These are phyloP conservation scores for Argyresthia albistria DNA, from an alignment of 2,888 invertebrate species.

Conservation along the genomic window DNA sequence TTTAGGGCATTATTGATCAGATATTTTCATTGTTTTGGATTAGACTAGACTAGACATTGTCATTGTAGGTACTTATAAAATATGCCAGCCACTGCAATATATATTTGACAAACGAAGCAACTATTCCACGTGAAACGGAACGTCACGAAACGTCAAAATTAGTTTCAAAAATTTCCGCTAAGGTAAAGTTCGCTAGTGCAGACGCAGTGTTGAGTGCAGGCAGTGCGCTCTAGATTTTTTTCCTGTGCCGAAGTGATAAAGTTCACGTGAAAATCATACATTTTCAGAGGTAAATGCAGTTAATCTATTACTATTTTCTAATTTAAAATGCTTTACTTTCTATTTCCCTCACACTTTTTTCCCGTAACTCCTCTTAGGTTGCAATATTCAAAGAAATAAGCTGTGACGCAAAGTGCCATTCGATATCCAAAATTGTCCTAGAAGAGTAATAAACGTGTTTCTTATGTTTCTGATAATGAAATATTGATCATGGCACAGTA, in stretches of 20 bases:
- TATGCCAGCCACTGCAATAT: too few relatives aligned
- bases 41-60: too few relatives aligned
- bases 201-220: too few relatives aligned
- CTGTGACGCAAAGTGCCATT: neutral
- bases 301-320: neutral
- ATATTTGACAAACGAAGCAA: too few relatives aligned
- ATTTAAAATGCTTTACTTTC: neutral
- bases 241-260: neutral
- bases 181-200: neutral
- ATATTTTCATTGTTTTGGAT: too few relatives aligned
- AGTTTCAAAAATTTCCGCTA: neutral
- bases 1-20: too few relatives aligned
- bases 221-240: neutral
- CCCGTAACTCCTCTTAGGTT: neutral
- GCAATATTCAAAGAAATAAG: neutral
- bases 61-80: too few relatives aligned
- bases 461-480: neutral
- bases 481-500: neutral
- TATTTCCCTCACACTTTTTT: neutral
- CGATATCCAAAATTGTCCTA: neutral
- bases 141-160: neutral
- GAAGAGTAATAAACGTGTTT: neutral
- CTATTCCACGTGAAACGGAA: neutral
- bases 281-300: neutral
- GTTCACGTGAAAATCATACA: slow-evolving; percentile 1